Base-by-base conservation (phyloP, 92 coral and sea anemone genomes). In the Porites rus region DNA sequence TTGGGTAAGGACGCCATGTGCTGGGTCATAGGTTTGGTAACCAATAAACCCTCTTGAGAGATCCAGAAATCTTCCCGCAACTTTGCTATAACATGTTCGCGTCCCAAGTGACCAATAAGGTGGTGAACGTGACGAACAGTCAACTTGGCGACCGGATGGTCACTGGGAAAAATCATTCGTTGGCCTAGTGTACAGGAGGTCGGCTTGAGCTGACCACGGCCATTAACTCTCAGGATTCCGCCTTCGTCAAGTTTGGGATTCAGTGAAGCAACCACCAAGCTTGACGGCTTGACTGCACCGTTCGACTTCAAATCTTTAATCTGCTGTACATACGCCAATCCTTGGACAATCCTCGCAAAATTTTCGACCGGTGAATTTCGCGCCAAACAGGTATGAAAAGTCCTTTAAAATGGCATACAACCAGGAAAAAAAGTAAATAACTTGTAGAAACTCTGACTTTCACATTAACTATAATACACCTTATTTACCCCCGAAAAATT, bases 61-160 rank as follows among this genome's bases (percentile, higher is more conserved):
- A 90, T 90, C 95, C 95, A 92, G 46, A 82, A 66, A 43, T 82
- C 65, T 75, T 92, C 93, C 38, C 91, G 75, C 54, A 90, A 31
- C 71, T 68, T 69, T 13, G 93, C 73, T 74, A 82, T 58, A 10
- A 92, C 79, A 67, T 92, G 93, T 68, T 90, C 91, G 10, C 91
- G 79, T 2, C 95, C 95, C 24, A 85, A 61, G 69, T 92, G 93
- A 0, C 93, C 93, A 63, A 77, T 69, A 19, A 46, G 58, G n/a
- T 21, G n/a, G 61, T 92, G 91, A 25, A 84, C 31, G 63, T 93
- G 13, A 8, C 59, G 96, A 1, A 92, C 94, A 68, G 69, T 74
- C 67, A 65, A 69, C 13, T 8, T 8, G 59, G 13, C 10, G 13
- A 53, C 59, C 58, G 13, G 59, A 53, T 53, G 9, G 13, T 8